Evolutionary conservation across 2,888 invertebrate genomes (phyloP).

Genomic region (Orchestes rusci): DNA sequence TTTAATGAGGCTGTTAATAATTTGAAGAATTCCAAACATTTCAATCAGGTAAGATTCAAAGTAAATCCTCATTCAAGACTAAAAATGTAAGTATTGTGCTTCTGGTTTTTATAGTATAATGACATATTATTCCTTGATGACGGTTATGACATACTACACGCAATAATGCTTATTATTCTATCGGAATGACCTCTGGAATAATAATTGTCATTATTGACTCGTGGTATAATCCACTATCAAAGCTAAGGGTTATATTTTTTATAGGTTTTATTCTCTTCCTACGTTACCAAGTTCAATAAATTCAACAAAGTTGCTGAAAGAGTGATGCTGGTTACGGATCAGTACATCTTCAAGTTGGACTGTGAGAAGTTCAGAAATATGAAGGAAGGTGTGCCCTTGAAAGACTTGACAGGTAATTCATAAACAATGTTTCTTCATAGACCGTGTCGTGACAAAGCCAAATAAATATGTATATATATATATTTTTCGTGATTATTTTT

Average conservation of each 20-base stretch:
- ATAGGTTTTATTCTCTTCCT: slow-evolving; percentile 57
- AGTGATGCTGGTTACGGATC: slow-evolving; percentile 81
- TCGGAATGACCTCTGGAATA: too few relatives aligned
- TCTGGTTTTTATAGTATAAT: too few relatives aligned
- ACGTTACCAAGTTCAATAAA: slow-evolving; percentile 63
- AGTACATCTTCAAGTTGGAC: slow-evolving; percentile 81
- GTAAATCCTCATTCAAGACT: too few relatives aligned
- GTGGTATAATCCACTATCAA: too few relatives aligned
- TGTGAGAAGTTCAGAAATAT: slow-evolving; percentile 78
- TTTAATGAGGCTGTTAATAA: slow-evolving; percentile 62
- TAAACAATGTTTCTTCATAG: too few relatives aligned
- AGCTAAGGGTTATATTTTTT: neutral
- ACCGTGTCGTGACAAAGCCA: too few relatives aligned
- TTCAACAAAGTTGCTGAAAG: slow-evolving; percentile 66
- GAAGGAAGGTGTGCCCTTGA: slow-evolving; percentile 58
- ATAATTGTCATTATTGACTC: too few relatives aligned
- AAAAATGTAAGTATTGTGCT: too few relatives aligned
- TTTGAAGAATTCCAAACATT: slow-evolving; percentile 60
- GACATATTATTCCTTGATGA: too few relatives aligned
- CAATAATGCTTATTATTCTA: too few relatives aligned
- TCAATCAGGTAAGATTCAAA: slow-evolving; percentile 43
- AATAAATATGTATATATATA: too few relatives aligned
- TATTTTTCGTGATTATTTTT: neutral
- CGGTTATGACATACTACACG: too few relatives aligned
- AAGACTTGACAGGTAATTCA: slow-evolving; percentile 55